Percentiles rank a stretch among this genome's conserved stretches.
Conservation (phyloP, 2,888 invertebrate genomes). For the Drosophila incognita region DNA sequence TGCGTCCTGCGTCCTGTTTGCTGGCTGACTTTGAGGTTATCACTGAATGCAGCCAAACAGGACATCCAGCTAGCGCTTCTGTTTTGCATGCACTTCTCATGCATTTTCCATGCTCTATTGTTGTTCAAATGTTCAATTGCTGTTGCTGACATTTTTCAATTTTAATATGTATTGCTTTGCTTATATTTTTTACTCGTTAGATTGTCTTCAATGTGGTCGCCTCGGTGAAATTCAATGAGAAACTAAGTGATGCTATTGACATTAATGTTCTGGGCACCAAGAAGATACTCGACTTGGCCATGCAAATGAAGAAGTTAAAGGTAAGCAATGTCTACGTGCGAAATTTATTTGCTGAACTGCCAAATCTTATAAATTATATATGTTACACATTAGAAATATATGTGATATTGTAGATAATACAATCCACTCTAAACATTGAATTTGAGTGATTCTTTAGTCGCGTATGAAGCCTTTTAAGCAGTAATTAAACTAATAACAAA, state of each 20-base stretch:
- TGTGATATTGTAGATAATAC: background rate
- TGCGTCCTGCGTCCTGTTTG: constrained; percentile 14
- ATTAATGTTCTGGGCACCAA: constrained; percentile 85
- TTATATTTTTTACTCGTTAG: constrained; percentile 57
- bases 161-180: constrained; percentile 59
- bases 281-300: constrained; percentile 84
- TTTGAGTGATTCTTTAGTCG: background rate
- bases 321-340: constrained; percentile 57
- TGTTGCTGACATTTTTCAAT: constrained; percentile 42
- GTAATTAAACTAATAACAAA: background rate
- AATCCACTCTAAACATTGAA: background rate
- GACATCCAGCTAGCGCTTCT: constrained; percentile 45
- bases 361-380: background rate
- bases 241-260: constrained; percentile 85
- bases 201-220: constrained; percentile 85
- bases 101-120: constrained; percentile 68
- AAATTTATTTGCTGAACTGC: background rate
- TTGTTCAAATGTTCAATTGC: constrained; percentile 10
- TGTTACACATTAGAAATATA: background rate
- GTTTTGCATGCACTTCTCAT: constrained; percentile 74
- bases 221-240: constrained; percentile 85
- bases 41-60: constrained; percentile 52
- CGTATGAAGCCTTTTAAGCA: background rate
- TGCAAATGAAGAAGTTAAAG: constrained; percentile 85
- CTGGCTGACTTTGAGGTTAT: constrained; percentile 72